phyloP scores from a whole-genome alignment of 1,140 invertebrate species.

The Mylabris phalerata region DNA sequence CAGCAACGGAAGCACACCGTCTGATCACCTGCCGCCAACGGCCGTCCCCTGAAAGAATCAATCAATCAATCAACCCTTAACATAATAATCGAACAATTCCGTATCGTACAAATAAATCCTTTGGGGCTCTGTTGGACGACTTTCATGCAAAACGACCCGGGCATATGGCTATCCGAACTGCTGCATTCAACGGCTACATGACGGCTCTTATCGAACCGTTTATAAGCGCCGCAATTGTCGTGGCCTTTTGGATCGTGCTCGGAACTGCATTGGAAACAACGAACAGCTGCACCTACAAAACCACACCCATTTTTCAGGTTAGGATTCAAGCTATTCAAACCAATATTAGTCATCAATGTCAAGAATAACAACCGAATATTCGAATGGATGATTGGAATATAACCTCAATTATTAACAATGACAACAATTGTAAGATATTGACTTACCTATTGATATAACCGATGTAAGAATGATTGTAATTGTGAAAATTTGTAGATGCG shows the following conservation, averaged over 20 bases:
- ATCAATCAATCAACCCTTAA: conserved; percentile 6
- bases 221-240: conserved; percentile 84
- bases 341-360: too few relatives aligned
- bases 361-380: not conserved
- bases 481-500: too few relatives aligned
- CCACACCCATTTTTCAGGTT: conserved; percentile 1
- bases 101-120: conserved; percentile 82
- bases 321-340: not conserved
- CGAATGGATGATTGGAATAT: not conserved
- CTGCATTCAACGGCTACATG: conserved; percentile 84
- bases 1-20: conserved; percentile 81
- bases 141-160: conserved; percentile 92
- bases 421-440: not conserved
- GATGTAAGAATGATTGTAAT: too few relatives aligned
- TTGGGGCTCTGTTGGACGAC: conserved; percentile 79
- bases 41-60: conserved; percentile 69
- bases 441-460: not conserved
- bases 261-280: conserved; percentile 85
- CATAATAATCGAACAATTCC: not conserved
- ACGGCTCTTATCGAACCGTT: conserved; percentile 67
- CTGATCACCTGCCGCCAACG: conserved; percentile 87
- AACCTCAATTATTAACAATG: conserved; percentile 2
- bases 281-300: conserved; percentile 53
- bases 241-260: conserved; percentile 61
- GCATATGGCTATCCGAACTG: conserved; percentile 80